Base-by-base conservation (phyloP, 2,113 vertebrate genomes). In the Lagopus muta region DNA sequence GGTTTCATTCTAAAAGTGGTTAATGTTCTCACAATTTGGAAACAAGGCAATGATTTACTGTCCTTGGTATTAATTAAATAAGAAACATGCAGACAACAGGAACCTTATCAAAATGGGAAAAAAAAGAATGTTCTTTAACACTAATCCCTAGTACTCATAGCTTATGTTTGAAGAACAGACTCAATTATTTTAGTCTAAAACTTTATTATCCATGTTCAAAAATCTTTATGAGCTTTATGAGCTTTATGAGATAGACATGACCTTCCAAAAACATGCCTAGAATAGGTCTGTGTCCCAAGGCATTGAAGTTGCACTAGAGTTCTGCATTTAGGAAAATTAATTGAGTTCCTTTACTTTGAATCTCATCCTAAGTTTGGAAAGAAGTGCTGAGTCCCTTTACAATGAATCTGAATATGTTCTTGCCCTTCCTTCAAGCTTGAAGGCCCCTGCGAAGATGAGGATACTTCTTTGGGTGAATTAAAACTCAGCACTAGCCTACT, bases 41-140 rank as follows among this genome's bases (percentile, higher is more conserved):
- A 97, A 92, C 45, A 93, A 92, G 48, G 28, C 67, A 87, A 60
- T 80, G 28, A 91, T 93, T 95, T 95, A 86, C 47, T 82, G 75
- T 77, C 64, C 77, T 30, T 74, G 32, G 40, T 50, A 92, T 89
- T 91, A 96, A 93, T 94, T 95, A 90, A 88, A 87, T 52, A 76
- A 75, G 52, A 70, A 88, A 81, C 36, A 89, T 13, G 34, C 13
- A 70, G 69, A 61, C 71, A 95, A 88, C 16, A 83, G 10, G 5
- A 91, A 11, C 14, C 50, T 85, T 84, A 81, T 40, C 48, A 86
- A 86, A 90, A 86, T 48, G 8, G 18, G 5, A 0, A 1, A 6
- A 17, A 74, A 48, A 47, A 6, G 8, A 83, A 75, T 48, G 7
- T 3, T 84, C 25, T 24, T 24, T 58, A 81, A 72, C 45, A 74